Percentiles rank a stretch among this genome's conserved stretches.
Conservation (phyloP, 2,113 vertebrate species). For the Callocephalon fimbriatum region DNA sequence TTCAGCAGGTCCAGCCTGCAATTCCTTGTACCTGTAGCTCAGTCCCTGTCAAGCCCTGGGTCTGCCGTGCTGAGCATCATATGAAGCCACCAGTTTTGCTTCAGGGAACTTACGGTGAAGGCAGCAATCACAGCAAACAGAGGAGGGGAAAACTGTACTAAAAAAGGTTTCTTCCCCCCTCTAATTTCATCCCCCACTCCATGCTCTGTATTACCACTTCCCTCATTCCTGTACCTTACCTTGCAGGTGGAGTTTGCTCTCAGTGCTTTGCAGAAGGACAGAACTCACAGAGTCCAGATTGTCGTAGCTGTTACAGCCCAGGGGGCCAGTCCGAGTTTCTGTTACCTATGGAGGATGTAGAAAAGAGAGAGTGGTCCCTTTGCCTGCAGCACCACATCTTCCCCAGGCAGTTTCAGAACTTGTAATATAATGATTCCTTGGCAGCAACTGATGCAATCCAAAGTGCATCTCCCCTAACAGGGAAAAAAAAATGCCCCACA, state of each 20-base stretch:
- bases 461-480: not conserved
- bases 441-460: not conserved
- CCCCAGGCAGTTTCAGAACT: not conserved
- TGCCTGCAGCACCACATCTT: not conserved
- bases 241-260: constrained; percentile 99
- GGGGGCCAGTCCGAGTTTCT: constrained; percentile 95
- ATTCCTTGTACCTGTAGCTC: not conserved
- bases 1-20: not conserved
- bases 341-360: constrained; percentile 84
- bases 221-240: constrained; percentile 82
- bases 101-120: not conserved
- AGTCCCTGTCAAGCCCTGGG: not conserved
- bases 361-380: not conserved
- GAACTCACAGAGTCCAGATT: constrained; percentile 99
- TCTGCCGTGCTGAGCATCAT: not conserved
- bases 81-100: not conserved
- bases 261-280: constrained; percentile 97
- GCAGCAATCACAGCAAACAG: not conserved
- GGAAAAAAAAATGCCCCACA: not conserved
- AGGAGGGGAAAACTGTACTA: not conserved
- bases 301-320: constrained; percentile 99
- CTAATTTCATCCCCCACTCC: not conserved
- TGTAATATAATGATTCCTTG: not conserved
- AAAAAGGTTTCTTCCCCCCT: not conserved
- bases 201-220: not conserved